These are phyloP conservation scores for Urophycis tenuis DNA, from an alignment of 2,797 vertebrate species.

Conservation along the genomic window DNA sequence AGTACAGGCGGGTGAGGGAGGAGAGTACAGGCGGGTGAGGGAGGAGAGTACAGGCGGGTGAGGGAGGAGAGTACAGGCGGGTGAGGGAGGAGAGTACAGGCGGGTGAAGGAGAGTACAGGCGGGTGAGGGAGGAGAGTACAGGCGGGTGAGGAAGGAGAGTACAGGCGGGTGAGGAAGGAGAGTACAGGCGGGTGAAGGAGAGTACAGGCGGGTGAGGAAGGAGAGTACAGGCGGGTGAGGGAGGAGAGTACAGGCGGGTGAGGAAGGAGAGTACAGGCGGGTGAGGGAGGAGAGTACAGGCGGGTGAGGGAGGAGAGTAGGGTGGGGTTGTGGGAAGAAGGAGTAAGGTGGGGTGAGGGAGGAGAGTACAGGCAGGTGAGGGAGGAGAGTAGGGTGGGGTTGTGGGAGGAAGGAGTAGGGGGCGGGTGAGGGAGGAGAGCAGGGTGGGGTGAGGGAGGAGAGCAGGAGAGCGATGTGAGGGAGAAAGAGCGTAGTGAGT, in stretches of 20 bases:
- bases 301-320: slow-evolving; percentile 28
- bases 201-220: slow-evolving; percentile 24
- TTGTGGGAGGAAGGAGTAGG: slow-evolving; percentile 18
- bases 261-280: background rate
- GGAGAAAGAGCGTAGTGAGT: too few relatives aligned
- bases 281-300: slow-evolving; percentile 21
- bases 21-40: too few relatives aligned
- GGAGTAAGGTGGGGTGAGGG: background rate
- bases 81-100: too few relatives aligned
- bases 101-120: too few relatives aligned
- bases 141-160: background rate
- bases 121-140: too few relatives aligned
- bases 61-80: too few relatives aligned
- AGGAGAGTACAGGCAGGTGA: slow-evolving; percentile 21
- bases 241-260: too few relatives aligned
- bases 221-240: slow-evolving; percentile 9
- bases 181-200: too few relatives aligned
- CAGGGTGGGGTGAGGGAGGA: background rate
- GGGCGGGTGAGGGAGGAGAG: slow-evolving; percentile 12
- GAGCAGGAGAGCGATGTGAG: background rate
- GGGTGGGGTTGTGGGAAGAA: slow-evolving; percentile 4
- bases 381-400: slow-evolving; percentile 33
- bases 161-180: slow-evolving; percentile 15
- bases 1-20: background rate
- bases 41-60: slow-evolving; percentile 7